phyloP scores from a whole-genome alignment of 2,113 vertebrate species.

The Malaclemys terrapin region DNA sequence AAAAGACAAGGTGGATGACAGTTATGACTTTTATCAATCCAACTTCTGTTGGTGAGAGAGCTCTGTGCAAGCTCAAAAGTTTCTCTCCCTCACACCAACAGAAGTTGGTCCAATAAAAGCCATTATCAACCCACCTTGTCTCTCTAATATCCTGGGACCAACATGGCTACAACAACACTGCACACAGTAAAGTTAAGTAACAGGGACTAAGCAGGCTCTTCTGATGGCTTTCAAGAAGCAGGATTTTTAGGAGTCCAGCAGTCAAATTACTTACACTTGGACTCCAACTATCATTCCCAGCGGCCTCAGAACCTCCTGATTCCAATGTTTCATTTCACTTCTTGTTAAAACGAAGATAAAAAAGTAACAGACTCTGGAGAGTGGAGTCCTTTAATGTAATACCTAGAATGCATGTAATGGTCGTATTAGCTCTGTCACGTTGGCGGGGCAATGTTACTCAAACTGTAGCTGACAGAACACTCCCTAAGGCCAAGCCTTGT shows the following conservation, averaged over 20 bases:
- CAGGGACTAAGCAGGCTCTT: not conserved
- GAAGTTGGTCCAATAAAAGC: not conserved
- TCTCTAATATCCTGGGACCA: not conserved
- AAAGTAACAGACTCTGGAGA: not conserved
- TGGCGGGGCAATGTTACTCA: not conserved
- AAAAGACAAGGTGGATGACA: not conserved
- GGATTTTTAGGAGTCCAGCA: not conserved
- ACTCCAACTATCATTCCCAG: not conserved
- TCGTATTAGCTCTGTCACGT: not conserved
- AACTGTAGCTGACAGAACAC: not conserved
- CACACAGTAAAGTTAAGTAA: not conserved
- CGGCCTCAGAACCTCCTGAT: not conserved
- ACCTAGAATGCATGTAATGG: rapidly evolving
- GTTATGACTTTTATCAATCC: not conserved
- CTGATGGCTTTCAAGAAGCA: not conserved
- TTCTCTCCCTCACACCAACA: not conserved
- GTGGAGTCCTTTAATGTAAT: not conserved
- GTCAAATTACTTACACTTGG: not conserved
- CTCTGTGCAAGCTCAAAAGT: not conserved
- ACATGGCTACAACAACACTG: not conserved
- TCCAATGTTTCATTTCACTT: not conserved
- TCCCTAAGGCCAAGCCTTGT: not conserved
- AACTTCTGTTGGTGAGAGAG: not conserved
- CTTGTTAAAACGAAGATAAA: not conserved
- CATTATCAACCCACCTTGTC: not conserved